Conservation (phyloP, 2,113 vertebrate genomes). For the Otocyon megalotis region DNA sequence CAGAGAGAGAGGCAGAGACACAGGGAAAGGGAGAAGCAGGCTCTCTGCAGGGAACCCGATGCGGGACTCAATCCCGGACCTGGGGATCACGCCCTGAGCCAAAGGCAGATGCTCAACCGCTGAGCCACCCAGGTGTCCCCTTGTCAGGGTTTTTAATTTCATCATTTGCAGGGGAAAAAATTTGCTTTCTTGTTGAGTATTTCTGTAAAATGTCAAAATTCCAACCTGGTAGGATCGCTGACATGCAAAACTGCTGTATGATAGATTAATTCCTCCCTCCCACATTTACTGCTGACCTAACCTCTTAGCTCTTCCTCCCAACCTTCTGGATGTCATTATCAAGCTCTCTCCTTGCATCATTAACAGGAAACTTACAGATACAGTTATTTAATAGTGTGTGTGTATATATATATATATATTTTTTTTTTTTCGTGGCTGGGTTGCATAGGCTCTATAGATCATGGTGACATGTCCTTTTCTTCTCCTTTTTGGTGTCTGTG, state of each 20-base stretch:
- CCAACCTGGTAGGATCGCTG: background rate
- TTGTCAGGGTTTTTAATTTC: conserved; percentile 27
- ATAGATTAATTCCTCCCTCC: background rate
- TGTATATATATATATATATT: background rate
- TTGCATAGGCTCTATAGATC: background rate
- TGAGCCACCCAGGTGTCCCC: too few species aligned
- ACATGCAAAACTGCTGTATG: background rate
- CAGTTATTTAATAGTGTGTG: background rate
- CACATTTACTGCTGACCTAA: conserved; percentile 28
- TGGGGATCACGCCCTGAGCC: too few species aligned
- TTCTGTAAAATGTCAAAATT: conserved; percentile 48
- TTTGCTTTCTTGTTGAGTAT: background rate
- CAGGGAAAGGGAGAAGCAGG: too few species aligned
- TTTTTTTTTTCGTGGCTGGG: background rate
- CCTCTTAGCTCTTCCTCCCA: background rate
- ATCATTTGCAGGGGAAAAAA: conserved; percentile 3
- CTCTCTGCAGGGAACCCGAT: too few species aligned
- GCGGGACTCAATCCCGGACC: too few species aligned
- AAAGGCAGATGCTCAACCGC: too few species aligned
- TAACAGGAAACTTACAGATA: conserved; percentile 9
- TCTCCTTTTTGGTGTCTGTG: background rate
- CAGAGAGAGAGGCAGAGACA: too few species aligned
- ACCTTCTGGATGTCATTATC: background rate
- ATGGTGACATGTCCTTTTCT: background rate
- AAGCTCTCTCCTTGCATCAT: background rate